These are phyloP conservation scores for Eupithecia subumbrata DNA, from an alignment of 2,888 invertebrate genomes.

Conservation along the genomic window DNA sequence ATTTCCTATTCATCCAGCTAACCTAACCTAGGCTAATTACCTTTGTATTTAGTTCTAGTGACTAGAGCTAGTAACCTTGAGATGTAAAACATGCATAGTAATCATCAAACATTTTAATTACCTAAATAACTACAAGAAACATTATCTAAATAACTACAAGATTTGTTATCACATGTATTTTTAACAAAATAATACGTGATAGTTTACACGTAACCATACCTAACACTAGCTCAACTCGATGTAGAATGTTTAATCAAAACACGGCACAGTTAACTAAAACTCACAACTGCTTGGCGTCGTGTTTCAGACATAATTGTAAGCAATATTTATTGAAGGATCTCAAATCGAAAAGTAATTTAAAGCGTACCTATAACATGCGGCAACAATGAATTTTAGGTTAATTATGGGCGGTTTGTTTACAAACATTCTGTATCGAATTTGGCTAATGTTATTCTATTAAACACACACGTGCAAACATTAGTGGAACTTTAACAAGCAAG, in stretches of 20 bases:
- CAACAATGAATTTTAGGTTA: too few relatives aligned
- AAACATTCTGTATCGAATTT: too few relatives aligned
- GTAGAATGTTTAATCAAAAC: too few relatives aligned
- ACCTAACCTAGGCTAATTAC: slow-evolving; percentile 20
- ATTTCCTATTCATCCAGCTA: slow-evolving; percentile 37
- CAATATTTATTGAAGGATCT: too few relatives aligned
- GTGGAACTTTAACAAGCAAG: neutral
- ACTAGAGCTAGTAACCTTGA: slow-evolving; percentile 7
- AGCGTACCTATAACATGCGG: too few relatives aligned
- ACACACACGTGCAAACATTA: neutral
- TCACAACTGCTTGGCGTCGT: too few relatives aligned
- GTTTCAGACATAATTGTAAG: too few relatives aligned
- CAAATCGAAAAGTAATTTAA: too few relatives aligned
- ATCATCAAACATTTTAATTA: neutral
- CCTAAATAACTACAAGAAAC: neutral
- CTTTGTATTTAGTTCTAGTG: slow-evolving; percentile 18
- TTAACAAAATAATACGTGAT: neutral
- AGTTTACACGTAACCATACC: neutral
- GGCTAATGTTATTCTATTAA: neutral
- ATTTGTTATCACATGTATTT: neutral
- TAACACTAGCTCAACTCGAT: too few relatives aligned
- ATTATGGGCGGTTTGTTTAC: too few relatives aligned
- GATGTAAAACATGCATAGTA: neutral
- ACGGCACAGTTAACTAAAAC: too few relatives aligned
- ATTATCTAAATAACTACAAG: neutral